Conservation (phyloP, 2,888 invertebrate species). For the Diadegma fenestrale region DNA sequence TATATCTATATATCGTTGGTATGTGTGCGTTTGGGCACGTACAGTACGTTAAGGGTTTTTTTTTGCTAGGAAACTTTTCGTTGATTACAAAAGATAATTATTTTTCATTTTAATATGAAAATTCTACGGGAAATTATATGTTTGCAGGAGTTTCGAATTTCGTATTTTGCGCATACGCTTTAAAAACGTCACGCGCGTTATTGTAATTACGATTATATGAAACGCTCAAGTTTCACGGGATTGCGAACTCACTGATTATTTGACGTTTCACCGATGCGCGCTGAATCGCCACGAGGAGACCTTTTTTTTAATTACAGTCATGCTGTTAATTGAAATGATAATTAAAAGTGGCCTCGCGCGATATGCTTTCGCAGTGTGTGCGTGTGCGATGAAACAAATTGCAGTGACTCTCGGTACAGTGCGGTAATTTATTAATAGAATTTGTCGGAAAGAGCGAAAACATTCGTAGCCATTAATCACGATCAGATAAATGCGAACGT, state of each 20-base stretch:
- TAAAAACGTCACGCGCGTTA: too few relatives aligned
- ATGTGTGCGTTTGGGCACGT: slow-evolving; percentile 2
- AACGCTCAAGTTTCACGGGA: too few relatives aligned
- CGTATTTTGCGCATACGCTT: neutral
- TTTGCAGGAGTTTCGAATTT: neutral
- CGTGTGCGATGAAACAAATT: neutral
- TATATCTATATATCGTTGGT: slow-evolving; percentile 35
- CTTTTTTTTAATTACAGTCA: neutral
- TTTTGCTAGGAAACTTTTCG: neutral
- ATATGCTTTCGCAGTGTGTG: neutral
- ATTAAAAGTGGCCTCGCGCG: neutral
- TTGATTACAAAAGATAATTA: slow-evolving; percentile 5
- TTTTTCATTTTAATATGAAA: neutral
- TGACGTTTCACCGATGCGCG: neutral
- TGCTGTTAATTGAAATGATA: neutral
- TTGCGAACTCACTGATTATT: too few relatives aligned
- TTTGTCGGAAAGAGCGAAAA: slow-evolving; percentile 2
- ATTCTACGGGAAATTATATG: neutral
- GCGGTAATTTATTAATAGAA: neutral
- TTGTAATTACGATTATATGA: too few relatives aligned
- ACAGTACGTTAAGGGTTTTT: neutral
- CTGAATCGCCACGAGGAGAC: neutral
- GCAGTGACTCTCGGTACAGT: neutral
- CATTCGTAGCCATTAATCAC: slow-evolving; percentile 58
- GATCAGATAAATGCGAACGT: slow-evolving; percentile 41